Percentiles rank a stretch among this genome's conserved stretches.
Conservation (phyloP, 2,113 vertebrate species). For the Coturnix japonica region DNA sequence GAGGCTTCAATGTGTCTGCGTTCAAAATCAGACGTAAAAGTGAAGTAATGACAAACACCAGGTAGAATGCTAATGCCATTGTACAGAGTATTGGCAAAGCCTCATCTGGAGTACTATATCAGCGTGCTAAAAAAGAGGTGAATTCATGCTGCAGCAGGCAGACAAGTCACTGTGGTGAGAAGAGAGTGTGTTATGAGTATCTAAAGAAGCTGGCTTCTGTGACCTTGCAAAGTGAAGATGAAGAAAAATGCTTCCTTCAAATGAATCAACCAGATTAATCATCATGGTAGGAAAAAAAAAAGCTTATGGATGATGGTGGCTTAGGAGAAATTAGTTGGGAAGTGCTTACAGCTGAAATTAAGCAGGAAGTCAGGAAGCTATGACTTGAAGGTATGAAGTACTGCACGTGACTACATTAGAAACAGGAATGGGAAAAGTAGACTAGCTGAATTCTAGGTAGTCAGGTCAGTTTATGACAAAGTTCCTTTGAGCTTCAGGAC, state of each 20-base stretch:
- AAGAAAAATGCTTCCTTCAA: slow-evolving; percentile 26
- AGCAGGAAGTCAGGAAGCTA: background rate
- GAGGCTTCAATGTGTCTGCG: background rate
- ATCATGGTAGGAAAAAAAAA: background rate
- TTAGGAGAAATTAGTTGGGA: background rate
- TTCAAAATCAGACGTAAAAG: background rate
- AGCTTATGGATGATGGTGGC: background rate
- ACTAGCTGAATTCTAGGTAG: background rate
- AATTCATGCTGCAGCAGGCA: background rate
- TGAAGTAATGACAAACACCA: background rate
- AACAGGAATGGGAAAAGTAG: background rate
- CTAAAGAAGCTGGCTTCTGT: background rate
- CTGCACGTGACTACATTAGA: background rate
- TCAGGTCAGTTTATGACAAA: background rate
- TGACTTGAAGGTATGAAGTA: background rate
- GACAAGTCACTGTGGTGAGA: background rate
- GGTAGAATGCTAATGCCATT: background rate
- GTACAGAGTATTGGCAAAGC: background rate
- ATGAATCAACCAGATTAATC: background rate
- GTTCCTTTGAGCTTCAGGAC: background rate
- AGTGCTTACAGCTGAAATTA: background rate
- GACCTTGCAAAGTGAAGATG: background rate
- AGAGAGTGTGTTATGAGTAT: background rate
- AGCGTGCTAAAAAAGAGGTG: background rate
- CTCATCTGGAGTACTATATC: background rate